Percentiles rank a stretch among this genome's conserved stretches.
These are phyloP conservation scores for Entelurus aequoreus DNA, from an alignment of 2,113 vertebrate genomes.

Conservation along the genomic window DNA sequence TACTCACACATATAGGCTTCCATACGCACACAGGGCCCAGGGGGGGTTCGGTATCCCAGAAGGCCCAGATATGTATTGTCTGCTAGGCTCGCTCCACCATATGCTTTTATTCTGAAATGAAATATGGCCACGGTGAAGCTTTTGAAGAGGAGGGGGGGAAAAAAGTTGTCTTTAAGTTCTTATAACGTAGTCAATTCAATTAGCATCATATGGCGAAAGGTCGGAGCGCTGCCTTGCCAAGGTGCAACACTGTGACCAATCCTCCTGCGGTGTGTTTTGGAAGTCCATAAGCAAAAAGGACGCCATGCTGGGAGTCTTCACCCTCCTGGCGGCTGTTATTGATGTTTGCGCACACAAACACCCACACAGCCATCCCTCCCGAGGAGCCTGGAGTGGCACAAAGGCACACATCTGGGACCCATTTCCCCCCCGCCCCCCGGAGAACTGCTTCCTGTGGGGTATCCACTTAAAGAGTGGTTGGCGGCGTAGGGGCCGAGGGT, in stretches of 20 bases:
- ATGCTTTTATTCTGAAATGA: slow-evolving; percentile 48
- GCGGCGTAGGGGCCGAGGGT: slow-evolving; percentile 32
- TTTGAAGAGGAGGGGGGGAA: slow-evolving; percentile 46
- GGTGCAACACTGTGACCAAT: slow-evolving; percentile 41
- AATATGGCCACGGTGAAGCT: slow-evolving; percentile 42
- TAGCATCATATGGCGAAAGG: slow-evolving; percentile 36
- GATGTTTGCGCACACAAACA: slow-evolving; percentile 46
- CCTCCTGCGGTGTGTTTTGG: slow-evolving; percentile 48
- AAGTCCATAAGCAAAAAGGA: slow-evolving; percentile 47
- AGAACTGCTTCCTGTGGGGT: slow-evolving; percentile 74
- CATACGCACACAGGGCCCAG: not conserved
- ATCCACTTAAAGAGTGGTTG: slow-evolving; percentile 65
- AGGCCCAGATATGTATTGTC: slow-evolving; percentile 42
- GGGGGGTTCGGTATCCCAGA: slow-evolving; percentile 56
- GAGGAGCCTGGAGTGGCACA: slow-evolving; percentile 63
- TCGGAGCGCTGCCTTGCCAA: slow-evolving; percentile 17
- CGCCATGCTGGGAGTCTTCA: slow-evolving; percentile 51
- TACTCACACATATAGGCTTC: slow-evolving; percentile 8
- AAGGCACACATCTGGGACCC: slow-evolving; percentile 71
- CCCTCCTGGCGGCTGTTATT: slow-evolving; percentile 47
- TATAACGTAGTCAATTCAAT: slow-evolving; percentile 61
- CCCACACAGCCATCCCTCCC: slow-evolving; percentile 48
- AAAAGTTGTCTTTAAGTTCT: slow-evolving; percentile 40
- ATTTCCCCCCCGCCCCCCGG: slow-evolving; percentile 67
- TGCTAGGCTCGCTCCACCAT: slow-evolving; percentile 47